Conservation (phyloP, 2,797 vertebrate genomes). For the Pantherophis alleghaniensis region DNA sequence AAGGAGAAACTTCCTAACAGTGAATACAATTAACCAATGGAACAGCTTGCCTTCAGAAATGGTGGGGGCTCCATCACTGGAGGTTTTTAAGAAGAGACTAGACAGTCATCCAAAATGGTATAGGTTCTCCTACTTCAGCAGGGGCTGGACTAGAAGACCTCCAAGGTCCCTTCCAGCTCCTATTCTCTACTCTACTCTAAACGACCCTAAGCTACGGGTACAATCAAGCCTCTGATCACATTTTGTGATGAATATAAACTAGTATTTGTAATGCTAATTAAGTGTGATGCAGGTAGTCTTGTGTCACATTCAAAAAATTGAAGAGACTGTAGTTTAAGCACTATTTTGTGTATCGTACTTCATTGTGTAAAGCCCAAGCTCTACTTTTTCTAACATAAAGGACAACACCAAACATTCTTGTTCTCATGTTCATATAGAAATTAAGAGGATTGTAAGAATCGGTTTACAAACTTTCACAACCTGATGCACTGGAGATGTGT, state of each 20-base stretch:
- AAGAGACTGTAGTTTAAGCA: background rate
- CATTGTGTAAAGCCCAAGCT: background rate
- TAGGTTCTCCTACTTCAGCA: too few relatives aligned
- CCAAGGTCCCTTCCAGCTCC: too few relatives aligned
- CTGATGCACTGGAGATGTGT: background rate
- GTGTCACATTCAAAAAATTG: background rate
- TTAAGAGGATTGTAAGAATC: background rate
- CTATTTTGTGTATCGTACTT: background rate
- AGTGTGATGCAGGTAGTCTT: background rate
- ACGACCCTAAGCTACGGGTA: too few relatives aligned
- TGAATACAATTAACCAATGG: too few relatives aligned
- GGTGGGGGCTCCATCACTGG: background rate
- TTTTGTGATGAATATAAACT: background rate
- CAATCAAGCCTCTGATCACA: background rate
- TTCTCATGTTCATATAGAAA: background rate
- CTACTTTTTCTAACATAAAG: background rate
- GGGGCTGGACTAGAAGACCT: too few relatives aligned
- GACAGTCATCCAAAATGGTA: too few relatives aligned
- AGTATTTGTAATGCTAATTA: background rate
- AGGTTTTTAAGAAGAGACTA: background rate
- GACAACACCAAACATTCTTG: background rate
- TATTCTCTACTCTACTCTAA: background rate
- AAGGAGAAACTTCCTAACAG: too few relatives aligned
- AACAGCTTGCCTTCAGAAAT: too few relatives aligned
- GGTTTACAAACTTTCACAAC: background rate